phyloP scores from a whole-genome alignment of 2,888 invertebrate species.

The Diarsia rubi region DNA sequence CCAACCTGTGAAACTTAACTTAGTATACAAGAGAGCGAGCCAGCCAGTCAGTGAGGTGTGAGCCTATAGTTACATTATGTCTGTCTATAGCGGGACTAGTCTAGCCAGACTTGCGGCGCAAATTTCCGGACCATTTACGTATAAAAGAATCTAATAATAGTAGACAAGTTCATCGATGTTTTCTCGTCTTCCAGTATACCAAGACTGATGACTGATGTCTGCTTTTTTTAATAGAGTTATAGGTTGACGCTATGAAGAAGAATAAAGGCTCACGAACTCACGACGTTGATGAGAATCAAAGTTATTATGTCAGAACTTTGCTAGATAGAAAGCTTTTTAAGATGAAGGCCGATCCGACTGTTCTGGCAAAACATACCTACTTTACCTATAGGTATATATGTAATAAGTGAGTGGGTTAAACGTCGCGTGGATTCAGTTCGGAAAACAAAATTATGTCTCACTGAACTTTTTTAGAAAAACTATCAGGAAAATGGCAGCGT shows the following conservation, averaged over 20 bases:
- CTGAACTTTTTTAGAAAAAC: background rate
- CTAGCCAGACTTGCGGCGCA: constrained; percentile 33
- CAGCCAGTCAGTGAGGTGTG: constrained; percentile 6
- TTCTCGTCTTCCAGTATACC: constrained; percentile 8
- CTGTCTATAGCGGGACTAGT: constrained; percentile 14
- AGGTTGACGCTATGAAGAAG: background rate
- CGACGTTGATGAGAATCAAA: background rate
- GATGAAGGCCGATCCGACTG: background rate
- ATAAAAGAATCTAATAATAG: constrained; percentile 22
- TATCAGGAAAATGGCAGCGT: background rate
- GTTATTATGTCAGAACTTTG: constrained; percentile 1
- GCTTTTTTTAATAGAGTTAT: constrained; percentile 3
- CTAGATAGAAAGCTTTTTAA: background rate
- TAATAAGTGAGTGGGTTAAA: background rate
- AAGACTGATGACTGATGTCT: constrained; percentile 1
- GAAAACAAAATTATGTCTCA: background rate
- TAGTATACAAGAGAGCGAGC: background rate
- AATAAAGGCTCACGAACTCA: background rate
- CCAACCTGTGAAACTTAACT: background rate
- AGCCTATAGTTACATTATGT: background rate
- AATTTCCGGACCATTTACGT: constrained; percentile 36
- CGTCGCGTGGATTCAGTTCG: background rate
- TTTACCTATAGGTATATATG: background rate
- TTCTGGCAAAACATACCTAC: background rate
- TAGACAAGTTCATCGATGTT: constrained; percentile 23